Base-by-base conservation (phyloP, 2,113 vertebrate genomes). In the Tauraco erythrolophus region DNA sequence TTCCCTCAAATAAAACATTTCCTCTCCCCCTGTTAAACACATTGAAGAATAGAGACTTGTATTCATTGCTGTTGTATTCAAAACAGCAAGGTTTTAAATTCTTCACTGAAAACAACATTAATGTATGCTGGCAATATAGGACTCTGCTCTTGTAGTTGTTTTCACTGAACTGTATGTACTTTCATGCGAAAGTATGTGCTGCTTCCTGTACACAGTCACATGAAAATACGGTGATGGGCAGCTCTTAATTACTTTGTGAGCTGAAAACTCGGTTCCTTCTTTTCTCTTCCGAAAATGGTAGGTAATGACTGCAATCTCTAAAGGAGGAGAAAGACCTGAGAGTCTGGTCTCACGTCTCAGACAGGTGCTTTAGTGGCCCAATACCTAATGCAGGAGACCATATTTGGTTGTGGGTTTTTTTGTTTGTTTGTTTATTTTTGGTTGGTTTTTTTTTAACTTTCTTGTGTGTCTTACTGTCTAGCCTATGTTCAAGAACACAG, bases 111-210 rank as follows among this genome's bases (percentile, higher is more conserved):
- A 6, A 5, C 18, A 71, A 9, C 21, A 4, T 21, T 11, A 10
- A 10, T 28, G 0, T 23, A 3, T 65, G 27, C 16, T 64, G 51
- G 23, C 69, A 78, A 5, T 41, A 9, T 0, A 37, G 13, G 23
- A 37, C 16, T 68, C 74, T 71, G 61, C 17, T 76, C 33, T 14
- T 76, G 19, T 11, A 17, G 10, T 3, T 51, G 17, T 14, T 95
- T 64, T 68, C 11, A 14, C 56, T 43, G 39, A 23, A 8, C 8
- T 89, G 41, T 39, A 10, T 57, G 50, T 69, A 75, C 19, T 75
- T 78, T 17, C 14, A 5, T 27, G 51, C 11, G n/a, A 16, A 74
- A 72, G 5, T 35, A 10, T 53, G 33, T 30, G 53, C 14, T 53
- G n/a, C 21, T 70, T 74, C 24, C 45, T 31, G 48, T 21, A 19